Conservation (phyloP, 1,140 invertebrate species). For the Apis cerana region DNA sequence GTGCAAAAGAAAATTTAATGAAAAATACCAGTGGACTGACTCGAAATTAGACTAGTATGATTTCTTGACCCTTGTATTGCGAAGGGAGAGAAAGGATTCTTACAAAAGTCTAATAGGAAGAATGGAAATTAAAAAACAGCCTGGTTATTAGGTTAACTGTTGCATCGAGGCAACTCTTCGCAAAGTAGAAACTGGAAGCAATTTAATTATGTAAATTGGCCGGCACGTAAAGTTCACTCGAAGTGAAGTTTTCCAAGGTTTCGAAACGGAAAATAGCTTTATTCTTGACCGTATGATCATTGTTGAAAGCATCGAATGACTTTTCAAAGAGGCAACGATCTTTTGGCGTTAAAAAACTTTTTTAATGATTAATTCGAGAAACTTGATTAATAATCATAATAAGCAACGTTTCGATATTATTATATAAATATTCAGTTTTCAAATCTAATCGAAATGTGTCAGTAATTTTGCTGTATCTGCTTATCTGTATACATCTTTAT, state of each 20-base stretch:
- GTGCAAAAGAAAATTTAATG: too few relatives aligned
- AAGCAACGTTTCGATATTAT: too few relatives aligned
- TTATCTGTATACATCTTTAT: too few relatives aligned
- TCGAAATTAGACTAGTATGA: too few relatives aligned
- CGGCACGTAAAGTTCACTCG: slow-evolving; percentile 1
- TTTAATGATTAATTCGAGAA: neutral
- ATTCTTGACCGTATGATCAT: neutral
- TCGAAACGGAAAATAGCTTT: slow-evolving; percentile 13
- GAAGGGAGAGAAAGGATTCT: neutral
- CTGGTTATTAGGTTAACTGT: slow-evolving; percentile 4
- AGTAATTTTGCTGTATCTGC: too few relatives aligned
- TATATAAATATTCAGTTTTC: too few relatives aligned
- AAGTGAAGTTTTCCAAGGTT: slow-evolving; percentile 2
- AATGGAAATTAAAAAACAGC: slow-evolving; percentile 1
- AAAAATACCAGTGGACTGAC: too few relatives aligned
- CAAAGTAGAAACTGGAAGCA: slow-evolving; percentile 4
- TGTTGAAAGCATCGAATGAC: neutral
- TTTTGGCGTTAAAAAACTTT: neutral
- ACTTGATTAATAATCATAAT: neutral
- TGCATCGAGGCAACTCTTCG: neutral
- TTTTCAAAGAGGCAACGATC: neutral
- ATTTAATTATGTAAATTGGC: slow-evolving; percentile 24
- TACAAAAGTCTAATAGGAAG: neutral
- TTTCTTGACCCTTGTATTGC: too few relatives aligned
- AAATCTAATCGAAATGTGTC: too few relatives aligned